These are phyloP conservation scores for Phylloscopus collybita DNA, from an alignment of 2,797 vertebrate species.

Conservation along the genomic window DNA sequence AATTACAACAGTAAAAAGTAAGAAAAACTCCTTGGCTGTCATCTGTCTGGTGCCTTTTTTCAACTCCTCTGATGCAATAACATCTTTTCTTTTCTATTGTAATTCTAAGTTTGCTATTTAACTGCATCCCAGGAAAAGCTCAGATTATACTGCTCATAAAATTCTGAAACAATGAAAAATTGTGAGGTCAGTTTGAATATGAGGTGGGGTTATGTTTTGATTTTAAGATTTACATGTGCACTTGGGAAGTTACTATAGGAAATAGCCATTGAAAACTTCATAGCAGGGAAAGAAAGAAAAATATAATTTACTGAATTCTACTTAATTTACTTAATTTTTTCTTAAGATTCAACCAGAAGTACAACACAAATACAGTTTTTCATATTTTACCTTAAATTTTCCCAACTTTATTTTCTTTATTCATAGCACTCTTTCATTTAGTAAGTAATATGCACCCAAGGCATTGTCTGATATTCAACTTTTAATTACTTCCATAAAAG, in stretches of 20 bases:
- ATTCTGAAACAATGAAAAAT: neutral
- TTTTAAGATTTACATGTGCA: neutral
- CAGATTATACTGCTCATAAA: neutral
- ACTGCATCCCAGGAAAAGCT: neutral
- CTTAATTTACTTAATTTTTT: neutral
- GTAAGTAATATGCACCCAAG: neutral
- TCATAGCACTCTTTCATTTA: neutral
- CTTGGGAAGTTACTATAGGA: neutral
- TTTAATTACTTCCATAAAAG: neutral
- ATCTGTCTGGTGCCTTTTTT: neutral
- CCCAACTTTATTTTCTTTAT: neutral
- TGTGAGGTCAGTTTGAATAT: neutral
- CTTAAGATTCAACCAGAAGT: neutral
- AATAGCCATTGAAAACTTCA: neutral
- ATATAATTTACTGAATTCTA: neutral
- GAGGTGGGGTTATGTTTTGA: neutral
- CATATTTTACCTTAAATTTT: neutral
- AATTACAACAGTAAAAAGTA: conserved; percentile 10
- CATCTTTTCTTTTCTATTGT: neutral
- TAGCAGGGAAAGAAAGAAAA: neutral
- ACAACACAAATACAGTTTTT: neutral
- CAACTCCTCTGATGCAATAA: neutral
- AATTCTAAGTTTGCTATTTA: neutral
- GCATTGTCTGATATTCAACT: neutral
- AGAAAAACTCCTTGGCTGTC: conserved; percentile 21